Evolutionary conservation across 1,140 invertebrate genomes (phyloP), one percentile per base, ranked within the genome.

Genomic region (Hycleus phaleratus): DNA sequence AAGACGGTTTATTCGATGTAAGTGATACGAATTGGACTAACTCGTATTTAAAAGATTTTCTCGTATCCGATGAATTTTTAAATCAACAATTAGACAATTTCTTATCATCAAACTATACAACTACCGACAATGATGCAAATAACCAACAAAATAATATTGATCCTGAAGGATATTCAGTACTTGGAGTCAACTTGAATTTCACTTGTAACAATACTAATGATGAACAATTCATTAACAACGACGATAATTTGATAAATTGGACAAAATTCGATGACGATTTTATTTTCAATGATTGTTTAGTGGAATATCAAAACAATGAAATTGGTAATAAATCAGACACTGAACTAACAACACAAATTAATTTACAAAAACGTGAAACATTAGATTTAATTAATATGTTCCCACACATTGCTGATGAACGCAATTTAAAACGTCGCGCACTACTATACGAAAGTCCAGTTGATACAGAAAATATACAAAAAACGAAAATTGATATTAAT

Each of bases 321-420:
- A 10, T 42, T 4, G 10, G 3, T 3, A 42, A 10, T 42, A 42
- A 42, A 7, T 7, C 32, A 32, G 32, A 32, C 4, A 32, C 7
- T 7, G 32, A 32, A 32, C 12, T 56, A 65, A 44, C 46, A 52
- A 38, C 61, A 56, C 38, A 49, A 60, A 9, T 12, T 59, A n/a
- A 56, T 60, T 8, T 18, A 46, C 24, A 52, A 59, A 25, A 38
- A 44, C 3, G 11, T 39, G 6, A n/a, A n/a, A 12, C 57, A 0
- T 39, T 58, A 1, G 58, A 65, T n/a, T 66, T 70, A 7, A 46
- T 68, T 3, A 65, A 63, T 38, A 68, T 71, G 66, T 73, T 72
- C 59, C 71, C 71, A 7, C 70, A 73, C 50, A 70, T 73, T 43
- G 60, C 60, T 46, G 70, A 72, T 6, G 70, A 73, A 46, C 71